A percentile compares a stretch with the other conserved stretches of the same genome.
Evolutionary conservation across 2,888 invertebrate genomes (phyloP).

Genomic region (Drosophila testacea): DNA sequence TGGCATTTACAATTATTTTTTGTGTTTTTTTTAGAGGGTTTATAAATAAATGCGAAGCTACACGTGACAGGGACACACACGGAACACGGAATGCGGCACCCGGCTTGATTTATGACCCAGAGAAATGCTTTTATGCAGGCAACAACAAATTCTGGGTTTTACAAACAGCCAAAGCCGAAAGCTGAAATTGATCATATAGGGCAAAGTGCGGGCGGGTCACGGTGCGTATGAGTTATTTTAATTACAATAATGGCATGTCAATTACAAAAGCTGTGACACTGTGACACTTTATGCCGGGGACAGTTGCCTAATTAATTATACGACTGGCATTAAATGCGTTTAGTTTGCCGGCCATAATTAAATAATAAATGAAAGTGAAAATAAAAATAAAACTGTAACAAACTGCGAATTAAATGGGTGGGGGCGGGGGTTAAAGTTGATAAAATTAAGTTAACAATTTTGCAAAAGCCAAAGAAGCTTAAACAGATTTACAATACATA

Average conservation of each 20-base stretch:
- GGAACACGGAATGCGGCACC: conserved; percentile 6
- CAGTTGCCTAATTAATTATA: conserved; percentile 30
- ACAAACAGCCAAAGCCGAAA: conserved; percentile 19
- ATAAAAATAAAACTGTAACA: conserved; percentile 17
- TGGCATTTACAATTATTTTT: neutral
- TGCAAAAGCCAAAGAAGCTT: conserved; percentile 40
- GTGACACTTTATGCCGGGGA: conserved; percentile 56
- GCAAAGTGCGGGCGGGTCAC: conserved; percentile 19
- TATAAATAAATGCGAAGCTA: conserved; percentile 67
- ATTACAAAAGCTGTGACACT: conserved; percentile 62
- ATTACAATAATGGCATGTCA: conserved; percentile 80
- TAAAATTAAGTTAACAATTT: conserved; percentile 53
- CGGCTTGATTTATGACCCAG: conserved; percentile 65
- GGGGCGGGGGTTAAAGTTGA: conserved; percentile 26
- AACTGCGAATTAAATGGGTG: conserved; percentile 4
- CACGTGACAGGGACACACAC: conserved; percentile 58
- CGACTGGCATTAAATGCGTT: conserved; percentile 47
- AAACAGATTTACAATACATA: conserved; percentile 60
- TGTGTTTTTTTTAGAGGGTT: conserved; percentile 23
- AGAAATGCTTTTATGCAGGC: conserved; percentile 38
- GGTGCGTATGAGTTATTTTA: conserved; percentile 75
- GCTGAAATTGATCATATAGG: conserved; percentile 45
- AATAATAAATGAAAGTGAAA: conserved; percentile 33
- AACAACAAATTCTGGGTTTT: conserved; percentile 20
- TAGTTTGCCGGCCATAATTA: conserved; percentile 30